Evolutionary conservation across 2,888 invertebrate species (phyloP).

Genomic region (Tuberolachnus salignus): DNA sequence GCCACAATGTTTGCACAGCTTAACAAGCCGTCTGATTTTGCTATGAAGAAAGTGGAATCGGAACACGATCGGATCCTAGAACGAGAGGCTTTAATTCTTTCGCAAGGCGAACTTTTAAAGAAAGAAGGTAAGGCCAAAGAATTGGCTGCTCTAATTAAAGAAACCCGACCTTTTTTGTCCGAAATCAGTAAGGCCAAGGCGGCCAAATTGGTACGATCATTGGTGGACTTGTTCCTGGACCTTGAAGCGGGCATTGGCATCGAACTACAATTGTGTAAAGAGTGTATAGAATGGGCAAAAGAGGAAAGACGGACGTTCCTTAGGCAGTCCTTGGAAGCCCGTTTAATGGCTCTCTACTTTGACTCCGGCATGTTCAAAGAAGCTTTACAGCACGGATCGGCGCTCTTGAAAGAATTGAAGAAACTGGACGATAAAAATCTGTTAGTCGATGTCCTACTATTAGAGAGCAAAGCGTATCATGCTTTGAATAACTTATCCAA

Average conservation of each 20-base stretch:
- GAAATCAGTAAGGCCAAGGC: constrained; percentile 98
- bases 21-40: constrained; percentile 78
- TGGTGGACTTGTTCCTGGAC: constrained; percentile 97
- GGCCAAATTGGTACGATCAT: constrained; percentile 93
- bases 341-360: constrained; percentile 92
- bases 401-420: constrained; percentile 91
- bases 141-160: constrained; percentile 89
- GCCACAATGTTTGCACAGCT: constrained; percentile 85
- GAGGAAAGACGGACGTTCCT: constrained; percentile 96
- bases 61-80: constrained; percentile 88
- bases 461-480: constrained; percentile 99
- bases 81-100: constrained; percentile 92
- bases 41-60: constrained; percentile 75
- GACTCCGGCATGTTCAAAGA: constrained; percentile 89
- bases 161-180: constrained; percentile 92
- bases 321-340: constrained; percentile 92
- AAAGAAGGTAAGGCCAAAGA: constrained; percentile 93
- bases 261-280: constrained; percentile 88
- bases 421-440: constrained; percentile 99
- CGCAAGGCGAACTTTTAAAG: constrained; percentile 89
- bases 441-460: constrained; percentile 94
- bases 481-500: constrained; percentile 95
- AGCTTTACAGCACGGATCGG: constrained; percentile 82
- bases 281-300: constrained; percentile 99
- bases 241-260: constrained; percentile 95